Base-by-base conservation (phyloP, 1,140 invertebrate species). In the Trichonephila inaurata region DNA sequence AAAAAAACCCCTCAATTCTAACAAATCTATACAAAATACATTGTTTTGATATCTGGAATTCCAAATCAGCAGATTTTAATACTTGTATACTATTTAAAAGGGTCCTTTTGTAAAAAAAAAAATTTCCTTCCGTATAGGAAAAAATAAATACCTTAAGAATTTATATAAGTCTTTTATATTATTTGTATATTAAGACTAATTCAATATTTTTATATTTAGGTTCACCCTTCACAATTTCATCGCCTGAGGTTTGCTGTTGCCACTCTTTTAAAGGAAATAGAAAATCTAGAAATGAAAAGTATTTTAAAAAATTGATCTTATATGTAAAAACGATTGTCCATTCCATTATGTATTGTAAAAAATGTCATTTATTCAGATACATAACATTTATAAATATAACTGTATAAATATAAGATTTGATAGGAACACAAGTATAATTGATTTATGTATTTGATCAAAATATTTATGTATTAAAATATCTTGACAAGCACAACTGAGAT, bases 221-320 rank as follows among this genome's bases (percentile, higher is more conserved):
- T 94, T 64, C 94, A 94, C n/a, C 94, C 83, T 19, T 87, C 89
- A n/a, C 87, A 94, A 28, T 94, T 94, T 90, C 94, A 94, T 66
- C 89, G 64, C 2, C 40, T 94, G 19, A 33, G 94, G 33, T 94
- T 92, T 94, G 82, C 89, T 58, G 94, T 94, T 6, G 89, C 94
- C 82, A 91, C 66, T 66, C 60, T 94, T 44, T 40, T 94, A 28
- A 94, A 94, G 82, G 94, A 94, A 94, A 94, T 94, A 66, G 89
- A 92, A 92, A 77, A 92, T 51, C 61, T 94, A 61, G 94, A 94
- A 72, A 92, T 62, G 40, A 94, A 60, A 33, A 94, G 81, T 81
- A 82, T 94, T 62, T 33, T 94, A 24, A 94, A 94, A 77, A 81
- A 85, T 7, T 92, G 28, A 92, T 28, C 7, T 64, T 85, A n/a